Base-by-base conservation (phyloP, 2,888 invertebrate species). In the Mactromeris polynyma region DNA sequence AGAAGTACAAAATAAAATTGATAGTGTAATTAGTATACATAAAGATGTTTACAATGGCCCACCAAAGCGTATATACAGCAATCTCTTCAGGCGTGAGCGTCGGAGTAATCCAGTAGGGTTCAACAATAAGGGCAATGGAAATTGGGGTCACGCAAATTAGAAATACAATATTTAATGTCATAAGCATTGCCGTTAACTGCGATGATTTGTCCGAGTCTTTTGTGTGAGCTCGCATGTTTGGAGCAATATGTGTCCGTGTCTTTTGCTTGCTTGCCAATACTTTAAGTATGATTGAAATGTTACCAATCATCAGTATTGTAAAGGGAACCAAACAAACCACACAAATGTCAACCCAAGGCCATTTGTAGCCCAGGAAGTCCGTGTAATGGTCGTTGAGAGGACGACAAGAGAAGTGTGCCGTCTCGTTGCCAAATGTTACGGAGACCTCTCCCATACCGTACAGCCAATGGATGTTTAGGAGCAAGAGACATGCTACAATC, bases 261-360 rank as follows among this genome's bases (percentile, higher is more conserved):
- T 81, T 92, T 21, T 88, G 84, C 31, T 88, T 89, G 7, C 93
- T 93, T 11, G 79, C 36, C 2, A 91, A 21, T 6, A 95, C 92
- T 77, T 90, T 91, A 2, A 91, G 26, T 6, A 94, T 90, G 36
- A 95, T 95, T 78, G 93, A 93, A 2, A 94, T 42, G 89, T 96
- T 96, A 14, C 93, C 94, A 21, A 92, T 54, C 38, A 94, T 73
- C 38, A 96, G 89, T 54, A 95, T 83, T 38, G 91, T 36, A 42
- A 94, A 93, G 0, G 96, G 96, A 11, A 95, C 81, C 36, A 95
- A 79, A 54, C 92, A 92, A 85, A 94, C 94, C 31, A 94, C 73
- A 51, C 93, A 91, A 31, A 94, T 90, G 89, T 96, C 96, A 26
- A 96, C 92, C 94, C 94, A 95, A 6, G 83, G 83, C 94, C 95